Conservation (phyloP, 1,140 invertebrate genomes). For the Caenorhabditis brenneri region DNA sequence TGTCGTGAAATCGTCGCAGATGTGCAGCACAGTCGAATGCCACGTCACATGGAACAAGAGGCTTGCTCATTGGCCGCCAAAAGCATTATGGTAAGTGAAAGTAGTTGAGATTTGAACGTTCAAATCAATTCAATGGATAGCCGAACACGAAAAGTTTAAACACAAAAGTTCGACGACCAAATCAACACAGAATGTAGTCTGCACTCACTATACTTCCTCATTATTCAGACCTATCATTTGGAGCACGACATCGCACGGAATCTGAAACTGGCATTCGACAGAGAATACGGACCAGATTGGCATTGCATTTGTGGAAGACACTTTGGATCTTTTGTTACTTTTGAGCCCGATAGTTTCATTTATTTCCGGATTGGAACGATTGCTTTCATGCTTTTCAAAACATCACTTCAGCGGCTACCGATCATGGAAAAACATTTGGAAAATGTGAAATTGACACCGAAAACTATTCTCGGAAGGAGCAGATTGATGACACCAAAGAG, state of each 20-base stretch:
- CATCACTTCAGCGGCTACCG: constrained; percentile 13
- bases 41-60: constrained; percentile 38
- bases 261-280: constrained; percentile 39
- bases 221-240: constrained; percentile 35
- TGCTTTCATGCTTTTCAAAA: constrained; percentile 48
- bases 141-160: neutral
- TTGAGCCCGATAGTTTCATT: constrained; percentile 45
- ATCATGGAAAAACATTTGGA: constrained; percentile 23
- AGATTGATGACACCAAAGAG: neutral
- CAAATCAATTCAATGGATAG: neutral
- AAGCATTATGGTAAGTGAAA: constrained; percentile 33
- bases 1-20: constrained; percentile 29
- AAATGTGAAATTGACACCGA: constrained; percentile 19
- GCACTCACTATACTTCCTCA: no score
- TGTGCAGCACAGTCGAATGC: constrained; percentile 47
- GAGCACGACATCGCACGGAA: constrained; percentile 42
- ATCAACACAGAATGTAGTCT: neutral
- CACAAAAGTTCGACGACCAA: neutral
- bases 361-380: constrained; percentile 46
- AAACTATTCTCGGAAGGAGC: constrained; percentile 7
- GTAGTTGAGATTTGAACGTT: neutral
- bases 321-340: constrained; percentile 45
- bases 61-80: constrained; percentile 47
- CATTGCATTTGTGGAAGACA: constrained; percentile 49
- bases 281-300: constrained; percentile 42